Percentiles rank a stretch among this genome's conserved stretches.
phyloP scores from a whole-genome alignment of 1,140 invertebrate genomes.

The Aphelenchoides avenae region DNA sequence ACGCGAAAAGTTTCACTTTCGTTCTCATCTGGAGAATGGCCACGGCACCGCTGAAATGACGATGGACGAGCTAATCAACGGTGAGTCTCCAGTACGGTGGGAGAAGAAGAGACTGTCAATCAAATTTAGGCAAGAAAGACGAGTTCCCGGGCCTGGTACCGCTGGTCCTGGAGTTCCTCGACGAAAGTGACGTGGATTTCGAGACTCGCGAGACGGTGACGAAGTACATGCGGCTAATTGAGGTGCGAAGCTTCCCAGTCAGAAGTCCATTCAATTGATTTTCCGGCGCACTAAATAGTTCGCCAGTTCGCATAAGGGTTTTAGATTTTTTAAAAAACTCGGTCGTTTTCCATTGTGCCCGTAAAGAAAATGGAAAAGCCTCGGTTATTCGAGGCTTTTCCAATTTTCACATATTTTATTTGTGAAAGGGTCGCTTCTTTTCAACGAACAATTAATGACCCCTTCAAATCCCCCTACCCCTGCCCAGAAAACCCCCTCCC shows the following conservation, averaged over 20 bases:
- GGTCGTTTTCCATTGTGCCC: no score
- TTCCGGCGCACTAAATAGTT: no score
- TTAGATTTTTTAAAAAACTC: no score
- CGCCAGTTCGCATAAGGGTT: no score
- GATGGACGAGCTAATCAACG: slow-evolving; percentile 93
- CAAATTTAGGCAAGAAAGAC: slow-evolving; percentile 61
- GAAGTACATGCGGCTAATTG: slow-evolving; percentile 91
- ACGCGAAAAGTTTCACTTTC: slow-evolving; percentile 72
- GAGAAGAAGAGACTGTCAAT: not conserved
- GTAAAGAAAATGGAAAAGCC: no score
- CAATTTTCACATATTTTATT: no score
- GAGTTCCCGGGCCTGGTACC: slow-evolving; percentile 91
- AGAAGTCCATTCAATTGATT: no score
- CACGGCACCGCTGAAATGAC: slow-evolving; percentile 69
- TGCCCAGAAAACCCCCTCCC: no score
- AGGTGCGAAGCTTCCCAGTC: slow-evolving; percentile 59
- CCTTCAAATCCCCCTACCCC: no score
- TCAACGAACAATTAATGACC: no score
- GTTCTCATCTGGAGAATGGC: slow-evolving; percentile 41
- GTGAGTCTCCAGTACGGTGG: slow-evolving; percentile 65
- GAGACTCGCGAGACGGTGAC: slow-evolving; percentile 92
- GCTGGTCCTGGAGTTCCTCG: slow-evolving; percentile 84
- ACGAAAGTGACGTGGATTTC: slow-evolving; percentile 87
- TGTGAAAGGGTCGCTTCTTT: no score
- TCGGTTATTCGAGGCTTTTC: no score